Base-by-base conservation (phyloP, 2,797 vertebrate species). In the Bradypodion ventrale region DNA sequence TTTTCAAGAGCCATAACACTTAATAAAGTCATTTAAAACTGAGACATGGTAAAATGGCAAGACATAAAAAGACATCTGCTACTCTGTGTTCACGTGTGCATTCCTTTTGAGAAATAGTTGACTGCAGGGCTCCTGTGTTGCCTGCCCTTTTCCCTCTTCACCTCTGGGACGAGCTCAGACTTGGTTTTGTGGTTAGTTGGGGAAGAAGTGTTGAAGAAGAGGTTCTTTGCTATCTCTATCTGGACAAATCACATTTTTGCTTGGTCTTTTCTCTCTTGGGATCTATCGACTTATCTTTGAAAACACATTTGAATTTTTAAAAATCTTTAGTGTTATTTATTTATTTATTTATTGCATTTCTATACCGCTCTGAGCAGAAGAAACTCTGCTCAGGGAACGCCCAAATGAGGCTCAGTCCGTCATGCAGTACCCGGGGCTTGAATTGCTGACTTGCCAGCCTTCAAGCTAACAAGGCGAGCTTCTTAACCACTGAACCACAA, bases 191-290 rank as follows among this genome's bases (percentile, higher is more conserved):
- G 91, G 90, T 92, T 42, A 63, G 27, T 9, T 66, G 9, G 65
- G n/a, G 13, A 8, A 9, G 60, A 27, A 32, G 8, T 10, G 63
- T 69, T 87, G 91, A 90, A 87, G 88, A 75, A 76, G 37, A 40
- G 25, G 81, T 86, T 91, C 89, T 93, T 95, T 87, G 85, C 86
- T 91, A 95, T 96, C 95, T 89, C 94, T 95, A 97, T 97, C 96
- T 95, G 90, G 94, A 97, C 96, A 98, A 97, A 97, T 97, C 95
- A 90, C 95, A 94, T 94, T 95, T 95, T 97, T 96, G 97, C 96
- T 81, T 66, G 95, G 95, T 93, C 93, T 94, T 90, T 94, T 87
- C 94, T 94, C 92, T 93, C 92, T 29, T 73, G 42, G 76, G 59
- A 65, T 96, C 95, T 96, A 94, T 94, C 96, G 96, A 96, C 95